Evolutionary conservation across 92 coral and sea anemone genomes (phyloP), one percentile per base, ranked within the genome.

Genomic region (Umimayanthus kanabou): DNA sequence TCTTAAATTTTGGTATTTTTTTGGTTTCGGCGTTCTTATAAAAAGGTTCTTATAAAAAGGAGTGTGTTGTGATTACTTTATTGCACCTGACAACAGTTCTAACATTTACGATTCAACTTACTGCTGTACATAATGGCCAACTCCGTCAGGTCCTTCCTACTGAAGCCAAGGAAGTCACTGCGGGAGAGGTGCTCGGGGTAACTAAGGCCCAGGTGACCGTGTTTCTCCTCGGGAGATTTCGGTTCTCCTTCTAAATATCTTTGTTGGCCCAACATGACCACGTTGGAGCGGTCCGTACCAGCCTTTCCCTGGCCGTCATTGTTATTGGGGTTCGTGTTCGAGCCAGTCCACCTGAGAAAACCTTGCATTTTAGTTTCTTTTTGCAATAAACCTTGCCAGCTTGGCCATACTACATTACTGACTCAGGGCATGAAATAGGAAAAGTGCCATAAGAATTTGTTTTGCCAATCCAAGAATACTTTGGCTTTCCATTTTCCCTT

Each of bases 261-360:
- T 39, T 87, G 94, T 76, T 91, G 88, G 45, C 85, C 94, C 29
- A 93, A 89, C 55, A 94, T 66, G 66, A 92, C 91, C 37, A 95
- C 94, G 84, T 97, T 97, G 47, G 95, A 93, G 47, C 99, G 95
- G 69, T 97, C 99, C 4, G 99, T 97, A 1, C 99, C 98, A 6
- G 99, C 99, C 72, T 91, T 93, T 0, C 99, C 99, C 81, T 96
- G 99, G 4, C 99, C 99, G 84, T 96, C 99, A 80, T 96, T 96
- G 85, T 93, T 95, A 88, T 95, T 96, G 8, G 99, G 99, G 82
- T 96, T 96, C 26, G 99, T 95, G 88, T 96, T 96, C 2, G 99
- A 96, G 13, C 99, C 99, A 39, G 99, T 96, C 99, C 99, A 96
- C 81, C 99, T 96, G 37, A 7, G 43, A 50, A 86, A 66, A 79